These are phyloP conservation scores for Megamerina dolium DNA, from an alignment of 2,888 invertebrate genomes.

Conservation along the genomic window DNA sequence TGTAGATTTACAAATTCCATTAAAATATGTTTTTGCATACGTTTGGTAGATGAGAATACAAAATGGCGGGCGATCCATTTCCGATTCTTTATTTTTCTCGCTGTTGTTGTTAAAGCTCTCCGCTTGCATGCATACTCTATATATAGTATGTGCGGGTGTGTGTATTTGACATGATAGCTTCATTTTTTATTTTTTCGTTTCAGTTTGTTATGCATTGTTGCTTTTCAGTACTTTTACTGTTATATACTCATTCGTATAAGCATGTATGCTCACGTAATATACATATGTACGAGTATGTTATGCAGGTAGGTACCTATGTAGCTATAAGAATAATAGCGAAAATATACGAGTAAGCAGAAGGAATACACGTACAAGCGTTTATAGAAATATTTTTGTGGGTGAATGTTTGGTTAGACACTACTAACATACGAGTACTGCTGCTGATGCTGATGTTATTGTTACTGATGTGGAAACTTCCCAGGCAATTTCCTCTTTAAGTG, in stretches of 20 bases:
- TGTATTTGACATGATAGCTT: constrained; percentile 10
- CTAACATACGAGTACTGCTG: too few species aligned
- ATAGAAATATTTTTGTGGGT: too few species aligned
- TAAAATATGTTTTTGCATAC: constrained; percentile 15
- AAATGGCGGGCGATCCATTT: constrained; percentile 19
- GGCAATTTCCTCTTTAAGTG: constrained; percentile 17
- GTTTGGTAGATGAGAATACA: constrained; percentile 11
- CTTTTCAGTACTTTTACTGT: too few species aligned
- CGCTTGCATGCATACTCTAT: background rate
- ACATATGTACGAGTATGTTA: too few species aligned
- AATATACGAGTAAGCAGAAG: too few species aligned
- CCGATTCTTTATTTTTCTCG: constrained; percentile 4
- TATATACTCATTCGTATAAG: too few species aligned
- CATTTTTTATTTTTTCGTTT: constrained; percentile 5
- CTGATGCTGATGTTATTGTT: background rate
- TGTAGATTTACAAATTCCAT: constrained; percentile 13
- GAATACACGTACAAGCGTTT: too few species aligned
- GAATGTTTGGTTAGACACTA: too few species aligned
- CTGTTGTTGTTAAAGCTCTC: background rate
- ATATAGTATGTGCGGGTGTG: background rate
- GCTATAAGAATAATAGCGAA: too few species aligned
- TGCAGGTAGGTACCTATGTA: too few species aligned
- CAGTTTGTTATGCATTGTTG: too few species aligned
- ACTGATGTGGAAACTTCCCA: constrained; percentile 16
- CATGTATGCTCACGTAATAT: too few species aligned